Conservation (phyloP, 2,797 vertebrate species). For the Eulemur mongoz region DNA sequence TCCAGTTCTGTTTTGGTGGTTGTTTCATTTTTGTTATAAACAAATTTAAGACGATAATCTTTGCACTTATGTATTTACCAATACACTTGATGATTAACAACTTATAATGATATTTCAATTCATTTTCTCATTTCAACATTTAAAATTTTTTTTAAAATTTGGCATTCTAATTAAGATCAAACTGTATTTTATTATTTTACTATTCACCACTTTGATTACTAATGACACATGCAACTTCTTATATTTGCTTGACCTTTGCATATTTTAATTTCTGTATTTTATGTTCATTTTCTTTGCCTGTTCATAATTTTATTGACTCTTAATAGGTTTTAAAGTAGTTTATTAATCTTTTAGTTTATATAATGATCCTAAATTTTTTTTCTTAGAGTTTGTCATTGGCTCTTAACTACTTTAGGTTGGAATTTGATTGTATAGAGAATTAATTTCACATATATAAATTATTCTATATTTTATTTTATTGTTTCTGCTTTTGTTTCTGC, state of each 20-base stretch:
- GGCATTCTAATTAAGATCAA: not conserved
- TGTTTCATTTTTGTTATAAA: not conserved
- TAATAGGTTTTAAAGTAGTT: not conserved
- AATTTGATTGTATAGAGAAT: slow-evolving; percentile 30
- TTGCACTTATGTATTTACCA: not conserved
- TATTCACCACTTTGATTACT: not conserved
- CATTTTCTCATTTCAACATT: not conserved
- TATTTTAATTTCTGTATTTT: slow-evolving; percentile 8
- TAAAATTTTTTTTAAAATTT: not conserved
- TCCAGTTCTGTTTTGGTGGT: not conserved
- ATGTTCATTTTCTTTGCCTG: not conserved
- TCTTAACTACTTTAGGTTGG: slow-evolving; percentile 4
- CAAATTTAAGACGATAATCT: not conserved
- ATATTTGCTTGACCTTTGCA: not conserved
- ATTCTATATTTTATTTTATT: slow-evolving; percentile 30
- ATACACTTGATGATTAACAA: not conserved
- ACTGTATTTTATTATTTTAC: not conserved
- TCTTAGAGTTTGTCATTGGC: not conserved
- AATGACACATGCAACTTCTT: not conserved
- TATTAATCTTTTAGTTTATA: not conserved
- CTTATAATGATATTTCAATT: not conserved
- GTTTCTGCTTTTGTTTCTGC: not conserved
- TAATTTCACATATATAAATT: slow-evolving; percentile 3
- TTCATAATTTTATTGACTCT: not conserved
- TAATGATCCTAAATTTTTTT: not conserved